Evolutionary conservation across 2,113 vertebrate genomes (phyloP).

Genomic region (Coptodon rendalli): DNA sequence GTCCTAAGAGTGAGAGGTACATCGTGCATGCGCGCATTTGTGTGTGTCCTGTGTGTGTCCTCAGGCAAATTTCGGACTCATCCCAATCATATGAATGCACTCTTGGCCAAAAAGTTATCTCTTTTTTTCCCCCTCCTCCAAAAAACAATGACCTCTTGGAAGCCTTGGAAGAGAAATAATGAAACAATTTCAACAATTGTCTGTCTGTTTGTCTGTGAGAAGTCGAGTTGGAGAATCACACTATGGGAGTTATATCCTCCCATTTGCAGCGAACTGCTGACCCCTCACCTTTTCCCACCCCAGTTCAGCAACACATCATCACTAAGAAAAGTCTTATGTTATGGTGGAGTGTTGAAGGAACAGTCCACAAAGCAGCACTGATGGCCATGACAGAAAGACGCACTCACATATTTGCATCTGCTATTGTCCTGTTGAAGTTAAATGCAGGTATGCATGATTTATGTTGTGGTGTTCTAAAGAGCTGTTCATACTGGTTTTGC

Average conservation of each 20-base stretch:
- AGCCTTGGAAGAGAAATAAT: slow-evolving; percentile 6
- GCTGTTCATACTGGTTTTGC: not conserved
- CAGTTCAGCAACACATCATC: not conserved
- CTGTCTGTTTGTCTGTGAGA: slow-evolving; percentile 40
- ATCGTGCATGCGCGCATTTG: not conserved
- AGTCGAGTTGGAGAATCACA: not conserved
- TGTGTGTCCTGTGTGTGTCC: not conserved
- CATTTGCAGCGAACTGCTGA: not conserved
- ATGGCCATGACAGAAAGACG: not conserved
- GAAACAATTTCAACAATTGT: slow-evolving; percentile 32
- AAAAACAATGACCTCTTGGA: not conserved
- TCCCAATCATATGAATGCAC: slow-evolving; percentile 21
- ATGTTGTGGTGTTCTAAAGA: not conserved
- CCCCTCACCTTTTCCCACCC: not conserved
- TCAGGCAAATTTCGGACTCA: not conserved
- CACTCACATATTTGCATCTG: not conserved
- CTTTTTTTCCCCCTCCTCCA: not conserved
- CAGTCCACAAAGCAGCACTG: not conserved
- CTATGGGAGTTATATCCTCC: slow-evolving; percentile 15
- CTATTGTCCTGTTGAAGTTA: not conserved
- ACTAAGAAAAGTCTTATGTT: slow-evolving; percentile 12
- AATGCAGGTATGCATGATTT: not conserved
- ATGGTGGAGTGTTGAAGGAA: not conserved
- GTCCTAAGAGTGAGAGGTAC: not conserved
- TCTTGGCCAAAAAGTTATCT: not conserved